Percentiles rank a stretch among this genome's conserved stretches.
phyloP scores from a whole-genome alignment of 2,113 vertebrate genomes.

The Mesoclemmys tuberculata region DNA sequence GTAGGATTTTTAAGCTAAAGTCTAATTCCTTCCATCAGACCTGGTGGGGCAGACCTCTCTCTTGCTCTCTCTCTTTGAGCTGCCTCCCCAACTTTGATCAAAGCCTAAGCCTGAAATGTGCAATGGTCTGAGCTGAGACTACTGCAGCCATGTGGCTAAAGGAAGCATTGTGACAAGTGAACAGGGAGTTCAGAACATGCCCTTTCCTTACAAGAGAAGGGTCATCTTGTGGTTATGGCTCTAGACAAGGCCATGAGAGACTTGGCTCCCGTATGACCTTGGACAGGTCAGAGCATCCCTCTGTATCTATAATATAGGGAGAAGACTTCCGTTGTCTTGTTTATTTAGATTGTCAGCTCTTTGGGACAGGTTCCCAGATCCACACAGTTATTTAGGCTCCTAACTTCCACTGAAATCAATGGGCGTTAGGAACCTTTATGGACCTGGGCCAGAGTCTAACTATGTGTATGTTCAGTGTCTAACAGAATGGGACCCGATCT shows the following conservation, averaged over 20 bases:
- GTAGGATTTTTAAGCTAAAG: neutral
- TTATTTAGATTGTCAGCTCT: neutral
- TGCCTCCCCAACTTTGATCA: neutral
- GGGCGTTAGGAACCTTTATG: neutral
- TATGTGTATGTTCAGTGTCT: slow-evolving; percentile 3
- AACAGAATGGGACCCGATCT: slow-evolving; percentile 36
- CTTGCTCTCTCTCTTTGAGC: neutral
- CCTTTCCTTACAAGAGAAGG: neutral
- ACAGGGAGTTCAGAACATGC: fast-evolving
- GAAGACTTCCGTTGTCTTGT: slow-evolving; percentile 19
- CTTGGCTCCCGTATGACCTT: slow-evolving; percentile 2
- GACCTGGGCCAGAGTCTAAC: neutral
- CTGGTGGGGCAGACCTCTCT: neutral
- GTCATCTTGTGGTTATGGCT: neutral
- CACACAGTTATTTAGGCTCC: neutral
- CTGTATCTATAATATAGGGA: slow-evolving; percentile 14
- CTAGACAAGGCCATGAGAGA: neutral
- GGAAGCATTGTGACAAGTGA: neutral
- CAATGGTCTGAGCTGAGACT: neutral
- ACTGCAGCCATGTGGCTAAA: neutral
- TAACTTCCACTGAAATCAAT: neutral
- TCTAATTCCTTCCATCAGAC: neutral
- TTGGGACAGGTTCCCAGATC: slow-evolving; percentile 1
- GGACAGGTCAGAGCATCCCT: neutral
- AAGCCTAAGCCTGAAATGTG: neutral